These are phyloP conservation scores for Drosophila picticornis DNA, from an alignment of 2,888 invertebrate genomes.

Conservation along the genomic window DNA sequence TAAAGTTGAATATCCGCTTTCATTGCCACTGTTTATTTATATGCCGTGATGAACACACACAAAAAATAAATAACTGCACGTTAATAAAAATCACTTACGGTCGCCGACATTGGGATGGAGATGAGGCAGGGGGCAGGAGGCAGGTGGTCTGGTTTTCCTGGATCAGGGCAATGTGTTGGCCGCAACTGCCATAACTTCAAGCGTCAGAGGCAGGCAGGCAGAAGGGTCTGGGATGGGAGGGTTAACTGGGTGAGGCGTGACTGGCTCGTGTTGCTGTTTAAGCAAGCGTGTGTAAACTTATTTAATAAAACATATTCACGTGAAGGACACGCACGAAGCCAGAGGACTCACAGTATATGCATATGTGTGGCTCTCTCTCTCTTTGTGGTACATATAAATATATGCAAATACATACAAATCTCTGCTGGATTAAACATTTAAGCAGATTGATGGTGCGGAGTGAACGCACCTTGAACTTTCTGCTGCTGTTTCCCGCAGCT, in stretches of 20 bases:
- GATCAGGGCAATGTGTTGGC: conserved; percentile 38
- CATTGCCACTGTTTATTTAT: conserved; percentile 13
- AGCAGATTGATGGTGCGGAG: conserved; percentile 74
- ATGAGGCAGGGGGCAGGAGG: neutral
- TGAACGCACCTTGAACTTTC: conserved; percentile 72
- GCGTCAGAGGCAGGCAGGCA: conserved; percentile 4
- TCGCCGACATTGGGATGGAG: conserved; percentile 16
- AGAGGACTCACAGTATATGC: conserved; percentile 13
- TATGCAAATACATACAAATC: conserved; percentile 62
- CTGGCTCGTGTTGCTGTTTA: conserved; percentile 60
- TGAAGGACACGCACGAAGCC: conserved; percentile 32
- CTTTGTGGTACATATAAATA: neutral
- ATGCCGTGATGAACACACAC: conserved; percentile 11
- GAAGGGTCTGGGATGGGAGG: neutral
- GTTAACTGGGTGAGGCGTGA: conserved; percentile 25
- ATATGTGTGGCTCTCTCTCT: neutral
- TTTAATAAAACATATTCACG: conserved; percentile 55
- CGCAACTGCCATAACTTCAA: conserved; percentile 61
- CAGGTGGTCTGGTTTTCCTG: conserved; percentile 11
- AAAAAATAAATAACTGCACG: conserved; percentile 56
- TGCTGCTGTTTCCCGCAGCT: conserved; percentile 1
- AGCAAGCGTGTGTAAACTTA: conserved; percentile 74
- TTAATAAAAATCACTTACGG: conserved; percentile 72
- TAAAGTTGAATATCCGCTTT: conserved; percentile 33
- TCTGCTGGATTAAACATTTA: conserved; percentile 77